Evolutionary conservation across 2,888 invertebrate species (phyloP), one percentile per base, ranked within the genome.

Genomic region (Aethes cnicana): DNA sequence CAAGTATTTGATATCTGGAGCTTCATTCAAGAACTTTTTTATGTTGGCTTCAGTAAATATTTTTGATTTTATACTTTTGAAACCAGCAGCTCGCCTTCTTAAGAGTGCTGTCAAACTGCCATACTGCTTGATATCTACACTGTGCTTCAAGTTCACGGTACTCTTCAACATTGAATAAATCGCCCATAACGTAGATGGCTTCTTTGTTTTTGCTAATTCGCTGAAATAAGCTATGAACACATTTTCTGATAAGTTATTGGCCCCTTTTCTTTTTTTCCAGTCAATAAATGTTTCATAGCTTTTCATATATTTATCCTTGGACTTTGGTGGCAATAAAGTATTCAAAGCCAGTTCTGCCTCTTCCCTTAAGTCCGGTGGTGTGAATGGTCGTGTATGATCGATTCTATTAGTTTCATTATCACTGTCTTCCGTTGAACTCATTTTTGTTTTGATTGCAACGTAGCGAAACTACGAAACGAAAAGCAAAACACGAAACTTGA

Each of bases 141-240:
- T 6, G 16, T 49, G 6, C 6, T 28, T 35, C 1, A 26, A 8
- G 2, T 35, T 42, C 1, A 49, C 2, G 2, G 26, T 20, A 5
- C 1, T 16, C 12, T 49, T 49, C 8, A 49, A 9, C 49, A 49
- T 49, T 1, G 42, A 49, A 11, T 49, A 36, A n/a, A 28, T 42
- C 0, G 42, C 11, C 49, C 35, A 43, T 4, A 49, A 7, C 4
- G 42, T 35, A 3, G 35, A 20, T 4, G 48, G 41, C 8, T 49
- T 49, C 18, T 49, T 42, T 42, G 41, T 42, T 0, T 2, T n/a
- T 0, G 48, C 18, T 1, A 42, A 8, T 9, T 49, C 42, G 14
- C 21, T 20, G n/a, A 49, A 49, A 16, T 49, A 36, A 2, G 14
- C n/a, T 8, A 49, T 7, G 2, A 49, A 11, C 1, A 28, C n/a